Conservation (phyloP, 1,140 invertebrate genomes). For the Elysia chlorotica region DNA sequence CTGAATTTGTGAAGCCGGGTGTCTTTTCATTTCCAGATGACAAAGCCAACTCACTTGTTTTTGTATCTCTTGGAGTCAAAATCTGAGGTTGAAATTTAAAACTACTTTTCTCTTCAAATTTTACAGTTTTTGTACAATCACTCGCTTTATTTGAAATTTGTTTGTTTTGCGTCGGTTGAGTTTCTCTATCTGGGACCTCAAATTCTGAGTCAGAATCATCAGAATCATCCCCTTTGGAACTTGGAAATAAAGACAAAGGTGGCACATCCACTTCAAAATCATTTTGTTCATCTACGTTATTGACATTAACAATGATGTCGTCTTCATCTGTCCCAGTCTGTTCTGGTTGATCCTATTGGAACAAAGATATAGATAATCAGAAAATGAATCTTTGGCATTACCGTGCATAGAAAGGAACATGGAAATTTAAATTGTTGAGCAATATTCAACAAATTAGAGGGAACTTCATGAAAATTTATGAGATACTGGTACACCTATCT, state of each 20-base stretch:
- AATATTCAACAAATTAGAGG: no score
- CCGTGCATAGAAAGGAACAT: no score
- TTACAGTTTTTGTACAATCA: neutral
- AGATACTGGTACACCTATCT: no score
- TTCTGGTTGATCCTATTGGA: neutral
- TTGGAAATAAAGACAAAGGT: neutral
- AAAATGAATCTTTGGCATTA: no score
- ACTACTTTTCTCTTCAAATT: neutral
- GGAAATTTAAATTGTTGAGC: no score
- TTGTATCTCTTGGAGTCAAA: neutral
- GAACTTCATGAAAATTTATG: no score
- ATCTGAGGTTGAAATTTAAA: neutral
- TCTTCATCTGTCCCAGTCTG: neutral
- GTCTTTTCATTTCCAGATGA: no score
- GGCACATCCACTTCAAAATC: neutral
- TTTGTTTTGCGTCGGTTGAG: neutral
- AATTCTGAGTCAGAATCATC: conserved; percentile 14
- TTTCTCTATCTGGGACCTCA: conserved; percentile 8
- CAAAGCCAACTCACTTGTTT: neutral
- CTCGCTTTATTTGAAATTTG: neutral
- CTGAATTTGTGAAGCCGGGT: no score
- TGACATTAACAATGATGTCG: neutral
- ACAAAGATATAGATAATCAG: neutral
- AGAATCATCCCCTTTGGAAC: neutral
- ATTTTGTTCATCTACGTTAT: neutral